Evolutionary conservation across 2,113 vertebrate species (phyloP), one percentile per base, ranked within the genome.

Genomic region (Oplegnathus fasciatus): DNA sequence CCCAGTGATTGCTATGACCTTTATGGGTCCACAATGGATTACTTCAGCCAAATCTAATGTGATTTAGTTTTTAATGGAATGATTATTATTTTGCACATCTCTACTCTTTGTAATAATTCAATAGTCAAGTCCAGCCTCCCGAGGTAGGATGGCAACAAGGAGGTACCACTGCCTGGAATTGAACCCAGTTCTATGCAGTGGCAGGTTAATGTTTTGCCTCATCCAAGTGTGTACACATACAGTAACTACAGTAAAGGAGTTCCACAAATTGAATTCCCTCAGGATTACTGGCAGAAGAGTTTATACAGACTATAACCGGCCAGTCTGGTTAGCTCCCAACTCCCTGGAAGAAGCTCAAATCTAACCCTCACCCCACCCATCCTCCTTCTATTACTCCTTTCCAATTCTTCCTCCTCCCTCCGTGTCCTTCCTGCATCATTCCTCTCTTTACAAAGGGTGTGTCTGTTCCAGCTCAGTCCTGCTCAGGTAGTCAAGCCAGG

Each of bases 391-490:
- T 55, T 44, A 8, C 77, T 64, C 50, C 54, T 60, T 62, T 26
- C 68, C 71, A 34, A n/a, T 37, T 69, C 30, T 58, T 32, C 34
- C 82, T 60, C 54, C 66, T 75, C 69, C 54, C 32, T 14, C 64
- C 34, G 26, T 62, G 55, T 86, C 71, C 24, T 68, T 65, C 22
- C 61, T 86, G n/a, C 37, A 34, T 48, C 55, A 17, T 78, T 71
- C 44, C 80, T 73, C 22, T 94, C 92, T 94, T 94, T 91, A 90
- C 91, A 83, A 87, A 95, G 85, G 93, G 93, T 72, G 93, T 92
- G 94, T 87, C 91, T 90, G 85, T 90, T 85, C 79, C 81, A 75
- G 86, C 86, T 84, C 80, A 75, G 66, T 80, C 84, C 82, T 87
- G 88, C 84, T 91, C 87, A 83, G 84, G 64, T 73, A 65, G 75